These are phyloP conservation scores for Aphaenogaster floridana DNA, from an alignment of 1,140 invertebrate species.

Conservation along the genomic window DNA sequence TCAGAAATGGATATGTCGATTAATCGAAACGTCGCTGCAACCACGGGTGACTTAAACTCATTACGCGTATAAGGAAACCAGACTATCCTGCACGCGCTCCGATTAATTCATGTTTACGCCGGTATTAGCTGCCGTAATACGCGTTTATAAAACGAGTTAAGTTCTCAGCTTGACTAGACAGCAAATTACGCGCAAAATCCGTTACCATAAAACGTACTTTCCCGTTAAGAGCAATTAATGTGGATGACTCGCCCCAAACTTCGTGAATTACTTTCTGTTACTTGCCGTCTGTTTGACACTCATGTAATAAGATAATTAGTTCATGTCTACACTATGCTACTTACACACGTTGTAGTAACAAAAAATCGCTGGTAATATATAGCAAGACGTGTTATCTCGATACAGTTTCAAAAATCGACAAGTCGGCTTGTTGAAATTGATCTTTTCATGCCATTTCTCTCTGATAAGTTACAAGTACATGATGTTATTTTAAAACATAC, in stretches of 20 bases:
- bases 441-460: background rate
- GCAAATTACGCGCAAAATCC: conserved; percentile 32
- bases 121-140: conserved; percentile 13
- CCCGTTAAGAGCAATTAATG: conserved; percentile 39
- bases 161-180: conserved; percentile 23
- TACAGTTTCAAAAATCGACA: background rate
- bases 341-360: background rate
- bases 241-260: background rate
- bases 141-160: conserved; percentile 37
- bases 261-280: conserved; percentile 10
- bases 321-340: background rate
- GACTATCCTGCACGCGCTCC: background rate
- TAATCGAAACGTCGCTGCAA: conserved; percentile 41
- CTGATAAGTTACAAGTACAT: background rate
- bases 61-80: conserved; percentile 53
- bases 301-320: background rate
- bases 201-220: conserved; percentile 25
- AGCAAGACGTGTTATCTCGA: background rate
- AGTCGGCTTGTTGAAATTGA: background rate
- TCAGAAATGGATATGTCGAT: conserved; percentile 41
- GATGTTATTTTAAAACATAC: background rate
- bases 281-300: no score
- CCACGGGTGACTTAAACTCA: conserved; percentile 10
- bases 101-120: conserved; percentile 44
- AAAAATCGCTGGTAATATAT: background rate